Percentiles rank a stretch among this genome's conserved stretches.
These are phyloP conservation scores for Coendou prehensilis DNA, from an alignment of 2,797 vertebrate genomes.

Conservation along the genomic window DNA sequence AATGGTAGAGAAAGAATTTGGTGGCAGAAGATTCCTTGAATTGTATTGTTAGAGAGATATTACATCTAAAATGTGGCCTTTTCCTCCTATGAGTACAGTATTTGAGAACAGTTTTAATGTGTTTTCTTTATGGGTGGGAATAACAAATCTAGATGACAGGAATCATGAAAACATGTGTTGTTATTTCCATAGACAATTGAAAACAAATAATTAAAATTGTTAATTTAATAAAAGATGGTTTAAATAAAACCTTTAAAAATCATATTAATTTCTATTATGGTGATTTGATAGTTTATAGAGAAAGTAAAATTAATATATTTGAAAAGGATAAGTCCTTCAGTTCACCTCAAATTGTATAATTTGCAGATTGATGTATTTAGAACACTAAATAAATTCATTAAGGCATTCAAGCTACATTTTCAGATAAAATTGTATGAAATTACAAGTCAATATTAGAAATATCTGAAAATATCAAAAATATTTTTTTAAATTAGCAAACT, in stretches of 20 bases:
- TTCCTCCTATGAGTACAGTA: background rate
- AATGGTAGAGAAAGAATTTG: background rate
- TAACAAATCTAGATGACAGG: background rate
- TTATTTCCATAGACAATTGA: background rate
- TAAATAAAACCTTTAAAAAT: background rate
- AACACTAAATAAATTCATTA: background rate
- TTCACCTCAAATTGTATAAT: background rate
- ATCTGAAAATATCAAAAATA: background rate
- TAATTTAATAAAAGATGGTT: background rate
- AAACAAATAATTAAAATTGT: background rate
- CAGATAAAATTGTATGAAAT: background rate
- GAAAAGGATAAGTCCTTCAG: background rate
- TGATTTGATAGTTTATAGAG: background rate
- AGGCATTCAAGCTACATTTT: background rate
- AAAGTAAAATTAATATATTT: background rate
- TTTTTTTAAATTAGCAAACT: background rate
- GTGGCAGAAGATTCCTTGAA: background rate
- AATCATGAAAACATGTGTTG: background rate
- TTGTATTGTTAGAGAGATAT: background rate
- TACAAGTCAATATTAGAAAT: background rate
- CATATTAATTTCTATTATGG: background rate
- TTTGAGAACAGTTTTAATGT: background rate
- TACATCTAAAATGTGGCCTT: background rate
- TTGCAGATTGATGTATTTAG: background rate
- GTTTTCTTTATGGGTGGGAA: background rate